Conservation (phyloP, 1,140 invertebrate genomes). For the Halotydeus destructor region DNA sequence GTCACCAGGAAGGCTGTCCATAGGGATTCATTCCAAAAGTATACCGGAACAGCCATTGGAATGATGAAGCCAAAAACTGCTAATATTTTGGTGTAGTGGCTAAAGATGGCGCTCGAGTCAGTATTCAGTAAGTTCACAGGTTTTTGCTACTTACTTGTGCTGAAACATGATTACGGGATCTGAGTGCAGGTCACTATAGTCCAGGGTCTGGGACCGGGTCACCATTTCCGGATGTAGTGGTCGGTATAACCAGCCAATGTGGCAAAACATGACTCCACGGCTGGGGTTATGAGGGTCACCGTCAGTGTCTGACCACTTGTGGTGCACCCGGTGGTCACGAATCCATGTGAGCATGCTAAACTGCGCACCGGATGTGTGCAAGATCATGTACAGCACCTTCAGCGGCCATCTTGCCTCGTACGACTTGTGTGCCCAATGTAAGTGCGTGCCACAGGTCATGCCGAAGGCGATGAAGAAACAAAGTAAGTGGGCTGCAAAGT, state of each 20-base stretch:
- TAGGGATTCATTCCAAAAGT: constrained; percentile 59
- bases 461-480: too few species aligned
- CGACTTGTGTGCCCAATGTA: constrained; percentile 33
- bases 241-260: constrained; percentile 77
- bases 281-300: constrained; percentile 88
- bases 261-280: constrained; percentile 85
- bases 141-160: constrained; percentile 44
- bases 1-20: constrained; percentile 56
- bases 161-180: constrained; percentile 71
- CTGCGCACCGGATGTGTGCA: constrained; percentile 28
- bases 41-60: constrained; percentile 59
- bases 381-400: constrained; percentile 18
- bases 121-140: too few species aligned
- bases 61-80: constrained; percentile 52
- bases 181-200: constrained; percentile 56
- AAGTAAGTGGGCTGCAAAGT: too few species aligned
- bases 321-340: constrained; percentile 81
- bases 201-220: too few species aligned
- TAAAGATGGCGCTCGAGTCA: too few species aligned
- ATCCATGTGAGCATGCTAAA: constrained; percentile 83
- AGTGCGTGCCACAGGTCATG: constrained; percentile 32
- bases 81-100: constrained; percentile 59
- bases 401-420: constrained; percentile 32
- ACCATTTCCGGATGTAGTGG: constrained; percentile 55
- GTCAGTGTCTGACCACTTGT: constrained; percentile 86